phyloP scores from a whole-genome alignment of 2,797 vertebrate species.

The Jordanella pulchra region DNA sequence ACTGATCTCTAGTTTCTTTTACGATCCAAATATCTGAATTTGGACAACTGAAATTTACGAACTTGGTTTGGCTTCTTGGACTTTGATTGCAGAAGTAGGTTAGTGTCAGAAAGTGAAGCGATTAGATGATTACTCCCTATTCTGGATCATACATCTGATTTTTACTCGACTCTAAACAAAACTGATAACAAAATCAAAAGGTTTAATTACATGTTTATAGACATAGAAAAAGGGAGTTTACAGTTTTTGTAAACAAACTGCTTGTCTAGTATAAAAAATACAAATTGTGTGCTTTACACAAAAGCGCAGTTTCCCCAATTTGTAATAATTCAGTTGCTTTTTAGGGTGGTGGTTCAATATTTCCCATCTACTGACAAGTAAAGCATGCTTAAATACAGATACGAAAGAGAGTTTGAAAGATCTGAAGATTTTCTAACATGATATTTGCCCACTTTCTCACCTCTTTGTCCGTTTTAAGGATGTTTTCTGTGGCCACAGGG shows the following conservation, averaged over 20 bases:
- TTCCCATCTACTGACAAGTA: too few relatives aligned
- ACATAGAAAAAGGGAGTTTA: too few relatives aligned
- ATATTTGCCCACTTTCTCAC: conserved; percentile 70
- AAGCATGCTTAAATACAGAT: neutral
- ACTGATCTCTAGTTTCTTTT: neutral
- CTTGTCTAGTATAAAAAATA: neutral
- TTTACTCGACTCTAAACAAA: neutral
- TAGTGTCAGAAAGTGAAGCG: neutral
- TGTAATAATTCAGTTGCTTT: neutral
- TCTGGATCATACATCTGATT: neutral
- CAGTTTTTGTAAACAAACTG: neutral
- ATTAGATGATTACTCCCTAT: too few relatives aligned
- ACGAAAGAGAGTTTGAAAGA: neutral
- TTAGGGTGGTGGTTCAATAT: neutral
- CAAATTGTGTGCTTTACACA: neutral
- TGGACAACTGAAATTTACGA: neutral
- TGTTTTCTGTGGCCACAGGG: conserved; percentile 86
- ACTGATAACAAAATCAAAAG: too few relatives aligned
- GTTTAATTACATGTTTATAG: neutral
- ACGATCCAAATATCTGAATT: neutral
- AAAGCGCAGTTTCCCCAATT: neutral
- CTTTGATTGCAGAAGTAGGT: neutral
- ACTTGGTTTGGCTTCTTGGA: neutral
- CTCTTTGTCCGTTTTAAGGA: conserved; percentile 95
- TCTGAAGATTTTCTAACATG: neutral